Conservation (phyloP, 2,888 invertebrate species). For the Drosophila mettleri region DNA sequence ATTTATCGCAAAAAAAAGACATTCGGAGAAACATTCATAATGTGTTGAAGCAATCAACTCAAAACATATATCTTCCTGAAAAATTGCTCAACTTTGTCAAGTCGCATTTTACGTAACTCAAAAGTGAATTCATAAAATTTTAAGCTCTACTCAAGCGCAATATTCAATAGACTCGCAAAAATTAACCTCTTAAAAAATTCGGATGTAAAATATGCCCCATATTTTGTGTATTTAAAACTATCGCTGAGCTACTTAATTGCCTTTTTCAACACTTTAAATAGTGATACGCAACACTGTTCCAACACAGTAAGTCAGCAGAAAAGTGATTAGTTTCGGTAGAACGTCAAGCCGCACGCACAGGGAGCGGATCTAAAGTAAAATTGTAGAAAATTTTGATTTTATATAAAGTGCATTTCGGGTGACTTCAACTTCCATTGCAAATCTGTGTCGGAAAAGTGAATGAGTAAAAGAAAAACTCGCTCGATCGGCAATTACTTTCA, state of each 20-base stretch:
- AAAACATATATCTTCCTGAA: neutral
- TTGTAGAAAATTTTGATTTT: neutral
- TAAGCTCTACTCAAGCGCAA: neutral
- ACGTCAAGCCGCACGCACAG: neutral
- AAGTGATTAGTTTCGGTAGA: neutral
- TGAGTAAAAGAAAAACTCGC: neutral
- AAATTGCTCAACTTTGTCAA: neutral
- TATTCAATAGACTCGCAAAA: neutral
- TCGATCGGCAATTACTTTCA: neutral
- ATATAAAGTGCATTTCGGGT: neutral
- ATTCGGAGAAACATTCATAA: neutral
- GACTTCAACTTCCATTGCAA: neutral
- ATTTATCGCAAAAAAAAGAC: neutral
- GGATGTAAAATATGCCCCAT: neutral
- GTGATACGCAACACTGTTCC: neutral
- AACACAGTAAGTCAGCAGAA: neutral
- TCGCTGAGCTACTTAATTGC: neutral
- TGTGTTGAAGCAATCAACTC: too few species aligned
- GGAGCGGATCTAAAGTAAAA: neutral
- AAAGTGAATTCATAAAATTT: too few species aligned
- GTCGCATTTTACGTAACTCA: neutral
- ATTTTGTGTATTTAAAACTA: neutral
- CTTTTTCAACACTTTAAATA: neutral
- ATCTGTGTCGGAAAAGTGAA: neutral
- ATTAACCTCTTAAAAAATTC: neutral